Conservation (phyloP, 2,888 invertebrate genomes). For the Margaritifera margaritifera region DNA sequence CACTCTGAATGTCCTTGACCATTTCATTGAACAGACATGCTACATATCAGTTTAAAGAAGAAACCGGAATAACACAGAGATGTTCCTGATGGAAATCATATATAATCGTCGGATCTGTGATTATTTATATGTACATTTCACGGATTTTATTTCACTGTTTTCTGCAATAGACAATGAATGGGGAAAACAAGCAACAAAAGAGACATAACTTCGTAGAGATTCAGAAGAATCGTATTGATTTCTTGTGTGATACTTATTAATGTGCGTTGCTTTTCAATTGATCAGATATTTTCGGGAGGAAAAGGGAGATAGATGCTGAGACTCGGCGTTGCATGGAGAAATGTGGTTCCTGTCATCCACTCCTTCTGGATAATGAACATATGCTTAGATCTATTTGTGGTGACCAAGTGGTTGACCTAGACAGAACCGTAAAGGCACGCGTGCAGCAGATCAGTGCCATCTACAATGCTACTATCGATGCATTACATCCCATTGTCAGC, state of each 20-base stretch:
- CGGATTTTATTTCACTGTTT: no score
- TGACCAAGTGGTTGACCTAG: constrained; percentile 16
- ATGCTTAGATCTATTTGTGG: constrained; percentile 31
- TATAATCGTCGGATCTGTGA: no score
- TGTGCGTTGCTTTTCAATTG: not conserved
- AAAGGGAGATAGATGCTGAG: constrained; percentile 26
- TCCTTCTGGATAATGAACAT: constrained; percentile 22
- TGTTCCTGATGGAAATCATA: no score
- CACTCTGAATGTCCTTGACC: no score
- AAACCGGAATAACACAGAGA: no score
- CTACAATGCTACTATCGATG: constrained; percentile 27
- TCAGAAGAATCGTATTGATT: no score
- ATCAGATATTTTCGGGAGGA: constrained; percentile 25
- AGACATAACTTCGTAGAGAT: no score
- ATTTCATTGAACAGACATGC: no score
- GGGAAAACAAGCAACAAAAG: no score
- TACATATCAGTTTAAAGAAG: no score
- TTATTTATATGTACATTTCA: no score
- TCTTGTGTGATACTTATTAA: not conserved
- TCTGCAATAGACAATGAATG: no score
- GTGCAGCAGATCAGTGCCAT: constrained; percentile 14
- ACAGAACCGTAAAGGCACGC: constrained; percentile 21
- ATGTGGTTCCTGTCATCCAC: constrained; percentile 22
- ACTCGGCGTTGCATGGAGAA: constrained; percentile 28
- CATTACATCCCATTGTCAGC: constrained; percentile 18